Conservation (phyloP, 2,113 vertebrate species). For the Bujurquina vittata region DNA sequence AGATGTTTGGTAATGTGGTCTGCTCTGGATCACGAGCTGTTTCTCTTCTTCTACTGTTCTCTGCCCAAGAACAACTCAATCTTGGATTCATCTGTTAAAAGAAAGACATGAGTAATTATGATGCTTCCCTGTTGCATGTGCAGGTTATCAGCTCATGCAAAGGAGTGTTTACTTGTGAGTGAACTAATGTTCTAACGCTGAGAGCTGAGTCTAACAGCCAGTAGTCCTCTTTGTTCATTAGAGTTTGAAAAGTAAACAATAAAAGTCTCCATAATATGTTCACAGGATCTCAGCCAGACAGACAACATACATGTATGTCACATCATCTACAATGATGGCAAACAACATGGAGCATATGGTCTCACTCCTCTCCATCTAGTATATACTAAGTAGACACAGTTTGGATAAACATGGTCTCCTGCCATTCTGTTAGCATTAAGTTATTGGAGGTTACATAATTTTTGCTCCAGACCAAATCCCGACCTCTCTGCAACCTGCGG, state of each 20-base stretch:
- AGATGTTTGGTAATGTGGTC: not conserved
- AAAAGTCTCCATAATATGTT: slow-evolving; percentile 4
- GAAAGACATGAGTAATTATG: not conserved
- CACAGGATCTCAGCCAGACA: slow-evolving; percentile 39
- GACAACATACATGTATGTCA: not conserved
- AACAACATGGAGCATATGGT: slow-evolving; percentile 52
- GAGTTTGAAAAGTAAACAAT: not conserved
- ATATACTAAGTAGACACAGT: slow-evolving; percentile 43
- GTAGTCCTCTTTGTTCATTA: slow-evolving; percentile 20
- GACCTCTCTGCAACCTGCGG: slow-evolving; percentile 5
- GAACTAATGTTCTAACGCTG: not conserved
- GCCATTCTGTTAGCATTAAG: slow-evolving; percentile 7
- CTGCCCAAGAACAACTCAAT: not conserved
- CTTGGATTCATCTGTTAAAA: not conserved
- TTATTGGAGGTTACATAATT: slow-evolving; percentile 31
- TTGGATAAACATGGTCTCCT: slow-evolving; percentile 18
- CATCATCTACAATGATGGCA: slow-evolving; percentile 1
- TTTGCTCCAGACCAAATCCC: slow-evolving; percentile 16
- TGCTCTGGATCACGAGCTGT: not conserved
- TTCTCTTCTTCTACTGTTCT: not conserved
- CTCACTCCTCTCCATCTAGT: slow-evolving; percentile 30
- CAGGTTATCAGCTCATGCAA: not conserved
- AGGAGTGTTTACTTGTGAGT: not conserved
- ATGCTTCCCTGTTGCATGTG: not conserved
- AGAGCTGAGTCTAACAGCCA: slow-evolving; percentile 1